Evolutionary conservation across 2,797 vertebrate genomes (phyloP), one percentile per base, ranked within the genome.

Genomic region (Anisognathus igniventris): DNA sequence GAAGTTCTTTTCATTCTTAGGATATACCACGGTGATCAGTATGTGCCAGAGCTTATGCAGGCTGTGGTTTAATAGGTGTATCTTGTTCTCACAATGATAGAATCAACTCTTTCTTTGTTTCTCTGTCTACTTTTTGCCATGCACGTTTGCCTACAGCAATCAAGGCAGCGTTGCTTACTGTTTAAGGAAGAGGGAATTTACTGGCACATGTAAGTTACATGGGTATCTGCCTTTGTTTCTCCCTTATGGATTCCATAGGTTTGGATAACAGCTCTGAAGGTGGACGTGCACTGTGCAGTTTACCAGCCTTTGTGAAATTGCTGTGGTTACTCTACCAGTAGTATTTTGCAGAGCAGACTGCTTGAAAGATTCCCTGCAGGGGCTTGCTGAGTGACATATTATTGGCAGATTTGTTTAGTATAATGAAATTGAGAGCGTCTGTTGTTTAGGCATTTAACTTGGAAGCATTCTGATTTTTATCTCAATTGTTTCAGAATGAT

Each of bases 21-120:
- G 93, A 95, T 96, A 67, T 93, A 80, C 83, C 85, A 73, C 0
- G 1, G 88, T 92, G 86, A 91, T 95, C 76, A 95, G 88, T 65
- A 91, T 96, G 87, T 47, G 0, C 60, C 53, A 82, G 77, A 89
- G 94, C 81, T 95, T 84, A 61, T 61, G 56, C 48, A 93, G 84
- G 12, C 89, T 88, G 93, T 0, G 0, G 15, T 84, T 95, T 79
- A 87, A 75, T 95, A 95, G 93, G 92, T 95, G 81, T 96, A 94
- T 96, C 94, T 96, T 95, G 88, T 94, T 96, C 95, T 95, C 93
- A 93, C 95, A 95, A 94, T 88, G 93, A 95, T 72, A 86, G 81
- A 93, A 93, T 82, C 87, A 94, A 77, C 35, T 92, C 88, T 92
- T 93, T 78, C 92, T 96, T 96, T 94, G 92, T 96, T 92, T 95